Evolutionary conservation across 2,797 vertebrate species (phyloP), one percentile per base, ranked within the genome.

Genomic region (Vespertilio murinus): DNA sequence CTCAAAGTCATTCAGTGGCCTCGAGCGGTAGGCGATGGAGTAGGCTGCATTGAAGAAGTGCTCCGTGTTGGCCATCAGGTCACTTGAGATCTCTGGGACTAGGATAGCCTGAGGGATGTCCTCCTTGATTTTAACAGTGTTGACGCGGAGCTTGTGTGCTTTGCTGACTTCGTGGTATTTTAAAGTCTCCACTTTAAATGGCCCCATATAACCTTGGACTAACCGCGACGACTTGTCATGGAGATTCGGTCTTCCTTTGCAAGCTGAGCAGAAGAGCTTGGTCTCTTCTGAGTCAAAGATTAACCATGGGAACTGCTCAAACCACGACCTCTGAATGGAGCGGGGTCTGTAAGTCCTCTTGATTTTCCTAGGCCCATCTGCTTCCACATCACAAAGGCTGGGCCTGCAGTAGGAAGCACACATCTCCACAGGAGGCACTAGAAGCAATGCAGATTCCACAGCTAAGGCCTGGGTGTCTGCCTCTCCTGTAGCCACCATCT

Each of bases 111-210:
- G 82, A 6, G 45, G 67, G 17, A 49, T 4, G 8, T 93, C 95
- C 2, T 93, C 95, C 13, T 70, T 42, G 65, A 88, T 6, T 3
- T 87, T 81, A 4, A 78, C 5, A 0, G 95, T 93, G 83, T 91
- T 91, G 69, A 96, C 45, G 6, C 96, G 96, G n/a, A 97, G 95
- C 20, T 91, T 95, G 85, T 97, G 96, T 3, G 96, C 95, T 49
- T 97, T 97, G 95, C 97, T 97, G 89, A 94, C 94, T 28, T 97
- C 95, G 0, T 97, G 96, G 89, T 97, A 96, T 38, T 97, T 97
- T 85, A 97, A 56, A 61, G 97, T 97, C 88, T 97, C 96, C 86
- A 97, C 96, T 90, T 97, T 97, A 10, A 97, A 97, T 54, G 97
- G 96, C 16, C 95, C 91, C 0, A 91, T 85, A 56, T 97, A 96